These are phyloP conservation scores for Corythornis madagascariensis DNA, from an alignment of 2,113 vertebrate genomes.

Conservation along the genomic window DNA sequence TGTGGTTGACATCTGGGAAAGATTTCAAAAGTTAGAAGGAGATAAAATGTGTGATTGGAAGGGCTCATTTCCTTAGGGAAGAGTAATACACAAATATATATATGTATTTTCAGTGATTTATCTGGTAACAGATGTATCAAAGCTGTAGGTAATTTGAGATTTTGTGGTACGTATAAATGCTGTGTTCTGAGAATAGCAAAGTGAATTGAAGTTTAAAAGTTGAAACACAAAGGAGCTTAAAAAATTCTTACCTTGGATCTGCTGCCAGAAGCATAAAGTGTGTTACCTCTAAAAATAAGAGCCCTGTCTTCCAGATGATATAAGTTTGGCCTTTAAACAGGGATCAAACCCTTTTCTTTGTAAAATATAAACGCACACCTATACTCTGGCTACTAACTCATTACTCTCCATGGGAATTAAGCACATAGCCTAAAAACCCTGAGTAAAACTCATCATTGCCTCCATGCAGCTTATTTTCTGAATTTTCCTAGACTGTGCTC, in stretches of 20 bases:
- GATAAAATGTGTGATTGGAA: conserved; percentile 25
- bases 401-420: neutral
- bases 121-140: conserved; percentile 52
- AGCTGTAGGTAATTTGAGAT: conserved; percentile 63
- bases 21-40: neutral
- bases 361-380: neutral
- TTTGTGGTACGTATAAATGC: conserved; percentile 16
- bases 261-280: conserved; percentile 33
- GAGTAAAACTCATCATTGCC: neutral
- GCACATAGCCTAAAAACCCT: neutral
- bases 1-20: conserved; percentile 24
- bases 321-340: neutral
- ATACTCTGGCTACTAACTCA: neutral
- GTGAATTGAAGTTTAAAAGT: conserved; percentile 18
- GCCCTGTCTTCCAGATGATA: conserved; percentile 13
- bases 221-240: conserved; percentile 21
- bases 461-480: neutral
- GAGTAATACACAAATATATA: conserved; percentile 16
- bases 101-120: conserved; percentile 53
- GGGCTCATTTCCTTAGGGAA: conserved; percentile 45
- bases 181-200: conserved; percentile 17
- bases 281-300: conserved; percentile 3
- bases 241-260: conserved; percentile 33
- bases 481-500: neutral
- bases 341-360: neutral